Conservation (phyloP, 1,140 invertebrate species). For the Drosophila guanche region DNA sequence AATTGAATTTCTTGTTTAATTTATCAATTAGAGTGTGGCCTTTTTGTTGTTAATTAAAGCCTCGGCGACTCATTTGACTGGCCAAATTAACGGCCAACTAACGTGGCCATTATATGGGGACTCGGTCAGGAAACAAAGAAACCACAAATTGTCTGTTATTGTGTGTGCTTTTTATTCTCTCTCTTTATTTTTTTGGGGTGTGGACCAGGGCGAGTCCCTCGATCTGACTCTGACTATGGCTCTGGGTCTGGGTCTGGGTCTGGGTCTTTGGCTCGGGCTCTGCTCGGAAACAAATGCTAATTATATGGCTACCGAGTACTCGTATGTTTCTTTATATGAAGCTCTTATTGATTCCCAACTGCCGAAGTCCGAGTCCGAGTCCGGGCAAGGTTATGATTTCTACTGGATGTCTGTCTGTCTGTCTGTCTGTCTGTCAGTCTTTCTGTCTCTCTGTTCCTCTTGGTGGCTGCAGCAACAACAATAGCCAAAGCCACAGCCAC, state of each 20-base stretch:
- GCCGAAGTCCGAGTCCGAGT: slow-evolving; percentile 7
- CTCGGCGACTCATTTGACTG: slow-evolving; percentile 14
- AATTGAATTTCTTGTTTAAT: slow-evolving; percentile 73
- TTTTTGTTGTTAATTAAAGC: slow-evolving; percentile 62
- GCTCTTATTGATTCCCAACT: slow-evolving; percentile 59
- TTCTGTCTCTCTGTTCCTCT: slow-evolving; percentile 34
- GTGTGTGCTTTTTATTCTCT: slow-evolving; percentile 32
- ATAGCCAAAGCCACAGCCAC: slow-evolving; percentile 44
- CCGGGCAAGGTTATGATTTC: slow-evolving; percentile 49
- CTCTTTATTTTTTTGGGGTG: slow-evolving; percentile 55
- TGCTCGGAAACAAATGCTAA: slow-evolving; percentile 71
- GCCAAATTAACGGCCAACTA: slow-evolving; percentile 68
- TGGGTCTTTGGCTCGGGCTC: slow-evolving; percentile 7
- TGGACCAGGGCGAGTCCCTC: slow-evolving; percentile 71
- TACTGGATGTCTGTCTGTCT: slow-evolving; percentile 27
- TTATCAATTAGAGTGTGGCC: slow-evolving; percentile 74
- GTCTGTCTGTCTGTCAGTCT: slow-evolving; percentile 7
- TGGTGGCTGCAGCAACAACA: slow-evolving; percentile 3
- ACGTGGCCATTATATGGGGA: slow-evolving; percentile 45
- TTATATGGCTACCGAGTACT: slow-evolving; percentile 67
- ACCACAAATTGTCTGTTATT: slow-evolving; percentile 61
- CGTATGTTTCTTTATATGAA: slow-evolving; percentile 27
- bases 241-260: too few relatives aligned
- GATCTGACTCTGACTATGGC: slow-evolving; percentile 1
- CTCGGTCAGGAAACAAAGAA: slow-evolving; percentile 60